Evolutionary conservation across 2,888 invertebrate species (phyloP), one percentile per base, ranked within the genome.

Genomic region (Pomacea canaliculata): DNA sequence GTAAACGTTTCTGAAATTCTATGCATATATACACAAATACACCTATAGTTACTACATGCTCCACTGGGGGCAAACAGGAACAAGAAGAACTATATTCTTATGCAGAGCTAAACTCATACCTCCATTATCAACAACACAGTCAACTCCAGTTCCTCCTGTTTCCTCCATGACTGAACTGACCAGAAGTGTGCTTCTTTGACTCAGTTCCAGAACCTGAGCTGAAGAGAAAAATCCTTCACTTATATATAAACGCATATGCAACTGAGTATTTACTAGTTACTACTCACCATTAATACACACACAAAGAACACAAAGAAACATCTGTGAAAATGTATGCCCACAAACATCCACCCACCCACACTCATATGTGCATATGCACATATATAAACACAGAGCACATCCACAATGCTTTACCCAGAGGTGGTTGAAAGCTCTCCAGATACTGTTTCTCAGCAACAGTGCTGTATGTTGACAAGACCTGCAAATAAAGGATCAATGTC

Each of bases 51-150:
- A 37, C 37, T 23, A 23, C 23, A 23, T 23, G 23, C 23, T 23
- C 23, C 23, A 23, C 23, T 23, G 23, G 23, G 23, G 23, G 23
- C 23, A 0, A 23, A 23, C 23, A 23, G 23, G 23, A 23, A 23
- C 23, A 23, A 23, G 23, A 23, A 23, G 23, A 23, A 23, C 23
- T 10, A 16, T 56, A 16, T 56, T 16, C 16, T 56, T 56, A 10
- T 56, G 51, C 51, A 56, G 10, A 56, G 16, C 51, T 16, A 56
- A 56, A 7, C 16, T 56, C 37, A 18, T 82, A 89, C 89, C 90
- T 83, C 91, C 91, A 82, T 88, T 90, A 83, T 92, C 92, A n/a
- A 92, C 84, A 72, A 92, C 85, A 68, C 92, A 87, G 83, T 92
- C 91, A 0, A 91, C 91, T 27, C 92, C 92, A 7, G 92, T 83